Conservation (phyloP, 1,140 invertebrate species). For the Cephus cinctus region DNA sequence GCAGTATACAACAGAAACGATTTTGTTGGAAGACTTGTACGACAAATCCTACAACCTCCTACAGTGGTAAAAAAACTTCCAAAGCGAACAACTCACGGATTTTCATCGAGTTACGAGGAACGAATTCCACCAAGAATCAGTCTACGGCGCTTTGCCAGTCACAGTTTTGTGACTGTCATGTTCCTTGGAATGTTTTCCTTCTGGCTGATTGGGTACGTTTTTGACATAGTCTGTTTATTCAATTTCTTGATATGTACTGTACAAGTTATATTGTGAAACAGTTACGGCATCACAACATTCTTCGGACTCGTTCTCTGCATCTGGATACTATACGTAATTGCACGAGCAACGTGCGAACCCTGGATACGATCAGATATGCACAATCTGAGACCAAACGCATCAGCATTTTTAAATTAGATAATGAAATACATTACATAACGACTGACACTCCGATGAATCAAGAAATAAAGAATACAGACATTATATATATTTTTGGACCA, state of each 20-base stretch:
- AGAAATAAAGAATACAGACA: no score
- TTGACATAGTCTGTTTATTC: slow-evolving; percentile 1
- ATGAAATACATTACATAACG: no score
- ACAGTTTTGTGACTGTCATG: slow-evolving; percentile 57
- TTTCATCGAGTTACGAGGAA: slow-evolving; percentile 56
- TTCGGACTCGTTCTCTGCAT: slow-evolving; percentile 26
- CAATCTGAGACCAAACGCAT: slow-evolving; percentile 3
- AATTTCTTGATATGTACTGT: slow-evolving; percentile 8
- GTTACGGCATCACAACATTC: slow-evolving; percentile 34
- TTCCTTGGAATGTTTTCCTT: slow-evolving; percentile 31
- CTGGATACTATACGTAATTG: slow-evolving; percentile 38
- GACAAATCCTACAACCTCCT: slow-evolving; percentile 66
- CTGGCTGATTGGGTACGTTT: slow-evolving; percentile 38
- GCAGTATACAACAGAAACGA: slow-evolving; percentile 63
- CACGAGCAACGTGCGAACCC: slow-evolving; percentile 40
- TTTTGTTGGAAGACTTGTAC: slow-evolving; percentile 63
- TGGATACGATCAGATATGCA: slow-evolving; percentile 21
- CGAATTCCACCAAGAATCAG: slow-evolving; percentile 69
- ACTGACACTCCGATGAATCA: no score
- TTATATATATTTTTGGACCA: no score
- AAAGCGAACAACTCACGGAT: slow-evolving; percentile 59
- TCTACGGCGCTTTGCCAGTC: slow-evolving; percentile 67
- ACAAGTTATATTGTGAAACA: slow-evolving; percentile 22
- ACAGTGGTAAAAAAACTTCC: slow-evolving; percentile 60
- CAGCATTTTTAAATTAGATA: slow-evolving; percentile 8